Base-by-base conservation (phyloP, 1,140 invertebrate species). In the Drosophila guanche region DNA sequence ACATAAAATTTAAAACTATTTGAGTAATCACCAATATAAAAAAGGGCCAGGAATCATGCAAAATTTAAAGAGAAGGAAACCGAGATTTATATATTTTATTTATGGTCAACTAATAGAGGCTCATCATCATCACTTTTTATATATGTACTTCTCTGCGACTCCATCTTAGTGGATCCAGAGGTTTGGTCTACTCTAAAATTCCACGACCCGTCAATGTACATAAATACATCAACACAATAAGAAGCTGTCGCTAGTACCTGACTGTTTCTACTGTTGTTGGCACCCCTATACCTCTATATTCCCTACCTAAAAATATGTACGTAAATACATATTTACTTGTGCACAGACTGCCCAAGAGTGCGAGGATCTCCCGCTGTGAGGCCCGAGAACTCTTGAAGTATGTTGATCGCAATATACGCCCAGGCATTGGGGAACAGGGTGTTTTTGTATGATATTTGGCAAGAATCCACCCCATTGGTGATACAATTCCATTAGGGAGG, bases 141-240 rank as follows among this genome's bases (percentile, higher is more conserved):
- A 20, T 20, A 20, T 20, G 16, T 20, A 20, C 25, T 27, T 1
- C 5, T 27, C 5, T 27, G 29, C 41, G 5, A 40, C 60, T 50
- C 53, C 43, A 51, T 20, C 69, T 65, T 16, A 74, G 52, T 12
- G 46, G 33, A 75, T 37, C 51, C 53, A 45, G 41, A 6, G 47
- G 72, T 16, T 41, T 22, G 33, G 5, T 40, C 41, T 50, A 72
- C 48, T 47, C 59, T 12, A 37, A 10, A 4, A 10, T 56, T 74
- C 42, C 42, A 53, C 42, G 43, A 20, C 37, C 50, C 12, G 27
- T 25, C 63, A 69, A 68, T 65, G 63, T 52, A 53, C 73, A 60
- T 75, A 72, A 75, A 59, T 52, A 53, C 73, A 60, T 75, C 72
- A 75, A 54, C 72, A 75, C 67, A 75, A 76, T 75, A 60, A 75